Base-by-base conservation (phyloP, 2,888 invertebrate genomes). In the Clostera curtula region DNA sequence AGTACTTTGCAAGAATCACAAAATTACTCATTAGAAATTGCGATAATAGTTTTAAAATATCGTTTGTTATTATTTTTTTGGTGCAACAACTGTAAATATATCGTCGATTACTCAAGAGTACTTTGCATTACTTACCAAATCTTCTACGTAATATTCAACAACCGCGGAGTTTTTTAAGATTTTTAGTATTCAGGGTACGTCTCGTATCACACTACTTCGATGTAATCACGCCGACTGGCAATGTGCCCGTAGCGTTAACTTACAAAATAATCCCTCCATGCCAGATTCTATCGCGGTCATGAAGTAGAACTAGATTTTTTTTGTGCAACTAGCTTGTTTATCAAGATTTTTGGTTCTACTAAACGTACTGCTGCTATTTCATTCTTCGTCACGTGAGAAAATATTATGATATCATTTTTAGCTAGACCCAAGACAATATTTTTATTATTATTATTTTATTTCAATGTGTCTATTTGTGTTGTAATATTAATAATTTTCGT, bases 181-280 rank as follows among this genome's bases (percentile, higher is more conserved):
- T 36, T 51, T 74, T 68, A 48, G 63, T 77, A 77, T 79, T 74
- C 79, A 64, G 70, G 61, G 46, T 68, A 50, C 57, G 62, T 62
- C 53, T 27, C 56, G 42, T 56, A 56, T 56, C 59, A 53, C 49
- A 40, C 44, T 38, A 25, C 33, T 30, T 42, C 69, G 63, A 66
- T 54, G 65, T 54, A 64, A 68, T 49, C 25, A 29, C 40, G 36
- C 29, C 44, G 49, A 49, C 56, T 66, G 66, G 62, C 58, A 57
- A 59, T 54, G 53, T 55, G 61, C 59, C 62, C 49, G 51, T 25
- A 44, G 47, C 15, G 15, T 11, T 11, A 21, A 21, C 19, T 23
- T 23, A 23, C 23, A 23, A 23, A 23, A 42, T 42, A 38, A 38
- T 39, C 43, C 48, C 48, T 49, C 48, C 29, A 26, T 36, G 36